These are phyloP conservation scores for Drosophila varians DNA, from an alignment of 1,140 invertebrate species.

Conservation along the genomic window DNA sequence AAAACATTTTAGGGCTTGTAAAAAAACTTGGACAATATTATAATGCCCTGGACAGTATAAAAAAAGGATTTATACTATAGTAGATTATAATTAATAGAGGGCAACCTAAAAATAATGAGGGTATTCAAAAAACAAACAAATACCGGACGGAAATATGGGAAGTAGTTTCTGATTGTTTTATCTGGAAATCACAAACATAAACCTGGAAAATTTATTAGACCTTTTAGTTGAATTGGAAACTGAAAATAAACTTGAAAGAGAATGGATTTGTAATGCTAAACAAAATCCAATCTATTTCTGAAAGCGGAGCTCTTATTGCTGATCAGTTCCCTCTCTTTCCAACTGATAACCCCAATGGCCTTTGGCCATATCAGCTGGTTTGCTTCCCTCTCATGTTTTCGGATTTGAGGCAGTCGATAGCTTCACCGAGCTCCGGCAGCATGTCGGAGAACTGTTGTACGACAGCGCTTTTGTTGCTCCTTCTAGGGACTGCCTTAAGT, in stretches of 20 bases:
- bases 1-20: no score
- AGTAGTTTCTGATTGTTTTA: no score
- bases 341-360: constrained; percentile 20
- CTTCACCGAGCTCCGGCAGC: constrained; percentile 48
- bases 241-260: neutral
- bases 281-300: neutral
- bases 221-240: neutral
- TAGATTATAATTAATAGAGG: no score
- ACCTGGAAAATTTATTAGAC: neutral
- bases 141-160: no score
- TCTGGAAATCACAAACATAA: neutral
- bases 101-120: no score
- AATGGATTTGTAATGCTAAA: neutral
- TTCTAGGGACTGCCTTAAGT: constrained; percentile 1
- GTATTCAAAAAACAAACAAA: no score
- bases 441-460: constrained; percentile 35
- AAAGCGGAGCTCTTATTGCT: neutral
- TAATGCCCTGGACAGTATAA: no score
- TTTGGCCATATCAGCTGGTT: constrained; percentile 34
- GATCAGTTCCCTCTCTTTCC: neutral
- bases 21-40: no score
- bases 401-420: constrained; percentile 30
- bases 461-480: neutral
- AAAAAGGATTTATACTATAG: no score
- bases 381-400: constrained; percentile 1